Evolutionary conservation across 2,113 vertebrate genomes (phyloP).

Genomic region (Hemibagrus wyckioides): DNA sequence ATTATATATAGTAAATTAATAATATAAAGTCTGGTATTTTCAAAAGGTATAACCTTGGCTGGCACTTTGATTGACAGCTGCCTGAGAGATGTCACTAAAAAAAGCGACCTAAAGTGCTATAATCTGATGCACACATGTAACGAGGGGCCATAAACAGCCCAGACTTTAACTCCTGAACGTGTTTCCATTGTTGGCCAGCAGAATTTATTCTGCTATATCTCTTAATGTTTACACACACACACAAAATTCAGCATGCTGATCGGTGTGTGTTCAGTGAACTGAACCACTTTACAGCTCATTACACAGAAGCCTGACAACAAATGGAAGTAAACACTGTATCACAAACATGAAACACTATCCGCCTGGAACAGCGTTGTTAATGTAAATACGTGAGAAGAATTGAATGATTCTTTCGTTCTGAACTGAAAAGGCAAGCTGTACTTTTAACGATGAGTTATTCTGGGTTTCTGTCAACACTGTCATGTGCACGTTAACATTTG

Average conservation of each 20-base stretch:
- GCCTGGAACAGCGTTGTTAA: background rate
- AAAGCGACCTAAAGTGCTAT: background rate
- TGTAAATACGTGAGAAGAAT: background rate
- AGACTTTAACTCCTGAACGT: background rate
- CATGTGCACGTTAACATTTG: background rate
- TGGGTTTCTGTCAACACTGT: background rate
- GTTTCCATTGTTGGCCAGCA: background rate
- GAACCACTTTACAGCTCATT: background rate
- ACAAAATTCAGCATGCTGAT: background rate
- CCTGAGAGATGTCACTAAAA: background rate
- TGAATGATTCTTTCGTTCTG: background rate
- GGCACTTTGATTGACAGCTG: background rate
- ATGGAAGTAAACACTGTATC: background rate
- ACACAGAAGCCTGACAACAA: constrained; percentile 4
- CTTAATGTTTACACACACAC: background rate
- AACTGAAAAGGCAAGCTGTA: background rate
- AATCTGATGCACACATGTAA: no score
- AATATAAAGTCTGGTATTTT: background rate
- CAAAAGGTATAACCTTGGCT: background rate
- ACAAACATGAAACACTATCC: background rate
- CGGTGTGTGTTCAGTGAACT: background rate
- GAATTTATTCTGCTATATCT: background rate
- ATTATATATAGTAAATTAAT: background rate
- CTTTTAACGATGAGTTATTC: background rate
- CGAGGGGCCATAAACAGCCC: background rate